Evolutionary conservation across 2,888 invertebrate species (phyloP).

Genomic region (Nesidiocoris tenuis): DNA sequence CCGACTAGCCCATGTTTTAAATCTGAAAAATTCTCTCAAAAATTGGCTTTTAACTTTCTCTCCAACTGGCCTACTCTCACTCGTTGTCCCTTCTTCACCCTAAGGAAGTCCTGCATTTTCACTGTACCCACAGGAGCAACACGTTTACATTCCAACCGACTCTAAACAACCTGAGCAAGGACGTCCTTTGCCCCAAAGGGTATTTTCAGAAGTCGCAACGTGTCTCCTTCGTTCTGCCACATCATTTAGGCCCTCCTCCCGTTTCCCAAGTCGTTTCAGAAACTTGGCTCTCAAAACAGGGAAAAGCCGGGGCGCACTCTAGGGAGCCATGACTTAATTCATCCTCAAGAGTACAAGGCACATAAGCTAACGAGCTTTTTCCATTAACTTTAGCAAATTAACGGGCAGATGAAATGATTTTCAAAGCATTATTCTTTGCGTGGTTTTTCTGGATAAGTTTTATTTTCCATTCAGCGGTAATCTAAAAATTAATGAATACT

Average conservation of each 20-base stretch:
- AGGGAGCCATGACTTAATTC: not conserved
- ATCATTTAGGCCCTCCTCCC: not conserved
- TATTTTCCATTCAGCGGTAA: no score
- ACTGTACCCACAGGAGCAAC: conserved; percentile 13
- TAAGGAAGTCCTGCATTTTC: not conserved
- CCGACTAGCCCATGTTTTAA: no score
- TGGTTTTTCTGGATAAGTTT: no score
- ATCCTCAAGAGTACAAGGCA: not conserved
- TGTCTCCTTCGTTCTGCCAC: not conserved
- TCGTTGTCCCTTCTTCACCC: not conserved
- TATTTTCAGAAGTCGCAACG: not conserved
- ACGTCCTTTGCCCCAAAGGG: not conserved
- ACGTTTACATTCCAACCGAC: conserved; percentile 1
- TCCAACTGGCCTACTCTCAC: no score
- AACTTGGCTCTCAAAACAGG: not conserved
- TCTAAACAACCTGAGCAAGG: not conserved
- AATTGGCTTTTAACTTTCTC: no score
- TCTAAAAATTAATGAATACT: no score
- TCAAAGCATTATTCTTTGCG: no score
- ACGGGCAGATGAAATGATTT: no score
- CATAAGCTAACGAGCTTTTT: not conserved
- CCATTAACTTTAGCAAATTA: no score
- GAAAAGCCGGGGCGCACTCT: not conserved
- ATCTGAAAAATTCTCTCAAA: no score
- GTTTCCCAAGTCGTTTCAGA: not conserved